phyloP scores from a whole-genome alignment of 2,888 invertebrate genomes.

The Cheilosia variabilis region DNA sequence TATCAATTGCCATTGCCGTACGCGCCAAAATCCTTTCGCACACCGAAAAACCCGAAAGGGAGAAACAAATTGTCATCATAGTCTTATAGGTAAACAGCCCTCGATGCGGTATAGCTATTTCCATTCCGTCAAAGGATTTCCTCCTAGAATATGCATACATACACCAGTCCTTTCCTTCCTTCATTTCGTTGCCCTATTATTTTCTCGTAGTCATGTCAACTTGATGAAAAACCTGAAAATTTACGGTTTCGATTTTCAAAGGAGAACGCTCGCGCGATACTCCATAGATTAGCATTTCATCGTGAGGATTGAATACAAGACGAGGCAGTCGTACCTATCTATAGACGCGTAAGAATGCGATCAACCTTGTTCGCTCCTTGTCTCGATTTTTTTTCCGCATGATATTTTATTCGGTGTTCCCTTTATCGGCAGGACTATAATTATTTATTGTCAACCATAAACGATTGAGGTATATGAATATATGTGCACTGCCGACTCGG shows the following conservation, averaged over 20 bases:
- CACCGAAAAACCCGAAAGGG: slow-evolving; percentile 15
- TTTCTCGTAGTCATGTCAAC: slow-evolving; percentile 35
- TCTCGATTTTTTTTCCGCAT: slow-evolving; percentile 70
- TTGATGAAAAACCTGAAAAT: slow-evolving; percentile 64
- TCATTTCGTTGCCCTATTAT: not conserved
- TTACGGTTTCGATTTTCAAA: slow-evolving; percentile 74
- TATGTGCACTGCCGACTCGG: not conserved
- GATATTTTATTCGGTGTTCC: slow-evolving; percentile 67
- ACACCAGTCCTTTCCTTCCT: not conserved
- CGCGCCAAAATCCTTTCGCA: slow-evolving; percentile 55
- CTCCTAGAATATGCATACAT: not conserved
- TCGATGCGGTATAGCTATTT: slow-evolving; percentile 28
- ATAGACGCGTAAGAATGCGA: slow-evolving; percentile 36
- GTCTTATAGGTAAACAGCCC: slow-evolving; percentile 18
- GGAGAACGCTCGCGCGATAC: slow-evolving; percentile 44
- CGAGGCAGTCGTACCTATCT: slow-evolving; percentile 3
- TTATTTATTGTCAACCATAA: slow-evolving; percentile 75
- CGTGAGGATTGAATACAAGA: slow-evolving; percentile 51
- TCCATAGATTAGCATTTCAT: slow-evolving; percentile 72
- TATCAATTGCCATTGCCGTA: slow-evolving; percentile 29
- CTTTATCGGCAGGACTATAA: slow-evolving; percentile 68
- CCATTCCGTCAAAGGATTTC: slow-evolving; percentile 68
- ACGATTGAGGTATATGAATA: slow-evolving; percentile 56
- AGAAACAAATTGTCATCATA: slow-evolving; percentile 65
- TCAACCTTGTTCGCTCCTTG: slow-evolving; percentile 69